A percentile compares a stretch with the other conserved stretches of the same genome.
Conservation (phyloP, 2,113 vertebrate genomes). For the Heliornis fulica region DNA sequence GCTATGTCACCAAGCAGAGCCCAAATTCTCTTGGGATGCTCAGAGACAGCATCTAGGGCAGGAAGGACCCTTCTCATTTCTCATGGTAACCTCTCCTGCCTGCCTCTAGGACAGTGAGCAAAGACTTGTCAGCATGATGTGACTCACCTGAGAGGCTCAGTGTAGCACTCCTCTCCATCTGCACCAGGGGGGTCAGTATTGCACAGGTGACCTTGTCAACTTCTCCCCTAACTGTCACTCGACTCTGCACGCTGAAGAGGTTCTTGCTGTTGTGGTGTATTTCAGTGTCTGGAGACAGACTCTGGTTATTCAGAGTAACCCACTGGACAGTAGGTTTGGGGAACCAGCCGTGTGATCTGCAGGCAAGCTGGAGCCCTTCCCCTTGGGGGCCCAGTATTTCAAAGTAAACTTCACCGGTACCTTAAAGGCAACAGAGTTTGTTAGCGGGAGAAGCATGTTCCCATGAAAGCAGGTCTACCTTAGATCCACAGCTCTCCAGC, state of each 20-base stretch:
- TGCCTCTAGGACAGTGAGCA: neutral
- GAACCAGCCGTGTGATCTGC: neutral
- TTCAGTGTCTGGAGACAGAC: neutral
- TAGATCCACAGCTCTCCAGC: neutral
- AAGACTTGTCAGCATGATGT: neutral
- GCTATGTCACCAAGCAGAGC: neutral
- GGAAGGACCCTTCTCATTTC: neutral
- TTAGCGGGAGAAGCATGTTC: neutral
- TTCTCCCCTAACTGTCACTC: neutral
- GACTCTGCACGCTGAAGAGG: neutral
- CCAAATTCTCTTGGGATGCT: neutral
- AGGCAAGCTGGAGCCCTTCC: neutral
- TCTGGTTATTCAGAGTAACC: neutral
- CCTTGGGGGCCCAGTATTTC: neutral
- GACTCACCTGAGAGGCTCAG: neutral
- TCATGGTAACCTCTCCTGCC: neutral
- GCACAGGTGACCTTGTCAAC: neutral
- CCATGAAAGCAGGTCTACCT: neutral
- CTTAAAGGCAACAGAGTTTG: neutral
- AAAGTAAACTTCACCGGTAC: neutral
- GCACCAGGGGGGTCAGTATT: neutral
- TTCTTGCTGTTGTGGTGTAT: neutral
- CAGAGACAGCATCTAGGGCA: no score
- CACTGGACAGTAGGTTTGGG: neutral
- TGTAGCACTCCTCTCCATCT: neutral